These are phyloP conservation scores for Poecilia gillii DNA, from an alignment of 2,797 vertebrate species.

Conservation along the genomic window DNA sequence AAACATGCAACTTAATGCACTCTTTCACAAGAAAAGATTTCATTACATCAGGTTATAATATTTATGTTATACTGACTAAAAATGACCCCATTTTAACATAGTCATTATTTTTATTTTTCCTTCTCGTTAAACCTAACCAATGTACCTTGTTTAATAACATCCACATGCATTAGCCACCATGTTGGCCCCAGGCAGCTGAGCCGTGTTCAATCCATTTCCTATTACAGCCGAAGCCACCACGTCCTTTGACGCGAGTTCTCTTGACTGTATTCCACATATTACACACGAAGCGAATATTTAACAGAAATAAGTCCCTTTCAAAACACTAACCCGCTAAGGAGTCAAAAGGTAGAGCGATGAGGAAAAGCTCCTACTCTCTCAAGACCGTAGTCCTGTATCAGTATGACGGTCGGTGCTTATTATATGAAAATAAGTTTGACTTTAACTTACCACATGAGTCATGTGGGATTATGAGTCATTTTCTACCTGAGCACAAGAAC, in stretches of 20 bases:
- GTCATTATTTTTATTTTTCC: conserved; percentile 30
- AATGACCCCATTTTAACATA: conserved; percentile 34
- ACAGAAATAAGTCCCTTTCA: conserved; percentile 49
- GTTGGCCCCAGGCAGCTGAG: conserved; percentile 55
- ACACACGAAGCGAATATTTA: conserved; percentile 56
- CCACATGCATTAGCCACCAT: conserved; percentile 73
- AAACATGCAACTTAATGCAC: neutral
- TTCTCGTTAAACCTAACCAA: conserved; percentile 54
- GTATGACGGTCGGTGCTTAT: conserved; percentile 44
- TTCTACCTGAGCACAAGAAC: conserved; percentile 48
- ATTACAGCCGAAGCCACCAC: conserved; percentile 66
- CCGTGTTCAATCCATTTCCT: conserved; percentile 66
- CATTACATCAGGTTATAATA: neutral
- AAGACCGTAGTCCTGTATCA: conserved; percentile 43
- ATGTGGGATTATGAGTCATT: conserved; percentile 73
- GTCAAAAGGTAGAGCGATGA: conserved; percentile 47
- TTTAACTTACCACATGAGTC: conserved; percentile 65
- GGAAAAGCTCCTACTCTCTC: conserved; percentile 39
- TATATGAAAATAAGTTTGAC: conserved; percentile 50
- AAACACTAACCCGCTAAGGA: conserved; percentile 15
- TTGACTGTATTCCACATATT: conserved; percentile 50
- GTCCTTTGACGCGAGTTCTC: conserved; percentile 58
- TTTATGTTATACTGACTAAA: neutral
- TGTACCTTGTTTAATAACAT: conserved; percentile 70
- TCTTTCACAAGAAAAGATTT: neutral